These are phyloP conservation scores for Carollia perspicillata DNA, from an alignment of 2,113 vertebrate species.

Conservation along the genomic window DNA sequence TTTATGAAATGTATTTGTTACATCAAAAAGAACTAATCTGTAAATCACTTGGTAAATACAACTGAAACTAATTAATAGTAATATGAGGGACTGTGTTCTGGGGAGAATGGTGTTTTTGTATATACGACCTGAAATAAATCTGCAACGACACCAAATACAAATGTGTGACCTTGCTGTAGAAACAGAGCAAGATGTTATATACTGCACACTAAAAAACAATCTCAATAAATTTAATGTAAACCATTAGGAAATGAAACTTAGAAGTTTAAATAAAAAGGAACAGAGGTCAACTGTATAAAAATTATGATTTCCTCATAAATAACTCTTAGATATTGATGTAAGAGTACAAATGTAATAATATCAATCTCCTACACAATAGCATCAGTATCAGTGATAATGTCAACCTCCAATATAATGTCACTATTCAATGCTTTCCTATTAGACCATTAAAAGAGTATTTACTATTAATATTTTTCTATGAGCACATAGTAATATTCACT, in stretches of 20 bases:
- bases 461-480: background rate
- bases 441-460: background rate
- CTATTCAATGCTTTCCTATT: background rate
- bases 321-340: background rate
- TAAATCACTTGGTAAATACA: background rate
- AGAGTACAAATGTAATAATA: background rate
- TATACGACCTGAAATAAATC: background rate
- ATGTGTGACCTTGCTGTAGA: background rate
- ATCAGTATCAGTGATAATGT: background rate
- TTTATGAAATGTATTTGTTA: background rate
- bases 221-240: background rate
- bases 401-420: background rate
- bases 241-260: background rate
- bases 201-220: background rate
- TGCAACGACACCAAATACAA: background rate
- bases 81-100: background rate
- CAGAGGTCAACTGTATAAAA: background rate
- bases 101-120: background rate
- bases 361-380: background rate
- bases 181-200: background rate
- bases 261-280: background rate
- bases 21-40: background rate
- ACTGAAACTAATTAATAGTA: background rate
- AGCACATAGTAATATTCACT: background rate
- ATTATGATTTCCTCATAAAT: background rate